Conservation (phyloP, 35 echinoderm and acorn worm genomes). For the Ophiothrix spiculata region DNA sequence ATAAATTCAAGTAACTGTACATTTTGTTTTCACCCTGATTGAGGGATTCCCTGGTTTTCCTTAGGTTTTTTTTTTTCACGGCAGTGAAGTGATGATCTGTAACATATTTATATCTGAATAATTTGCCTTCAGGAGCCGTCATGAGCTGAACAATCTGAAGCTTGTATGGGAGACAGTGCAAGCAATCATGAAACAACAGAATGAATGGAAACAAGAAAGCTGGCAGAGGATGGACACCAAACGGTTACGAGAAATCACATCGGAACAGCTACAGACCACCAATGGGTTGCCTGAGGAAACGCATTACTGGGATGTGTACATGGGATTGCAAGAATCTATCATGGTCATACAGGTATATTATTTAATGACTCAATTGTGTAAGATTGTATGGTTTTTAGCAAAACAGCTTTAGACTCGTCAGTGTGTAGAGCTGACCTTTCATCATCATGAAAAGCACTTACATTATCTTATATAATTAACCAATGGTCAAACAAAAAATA, state of each 20-base stretch:
- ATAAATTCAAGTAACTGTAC: too few species aligned
- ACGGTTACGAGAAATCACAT: constrained; percentile 78
- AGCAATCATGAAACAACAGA: constrained; percentile 73
- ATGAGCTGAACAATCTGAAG: constrained; percentile 82
- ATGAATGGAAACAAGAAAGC: constrained; percentile 88
- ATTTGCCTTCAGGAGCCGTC: constrained; percentile 56
- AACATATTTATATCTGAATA: not conserved
- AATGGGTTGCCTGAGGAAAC: constrained; percentile 73
- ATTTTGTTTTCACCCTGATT: too few species aligned
- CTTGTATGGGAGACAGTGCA: constrained; percentile 89
- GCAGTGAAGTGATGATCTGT: too few species aligned
- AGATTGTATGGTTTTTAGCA: too few species aligned
- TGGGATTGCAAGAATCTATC: constrained; percentile 83
- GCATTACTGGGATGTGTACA: constrained; percentile 77
- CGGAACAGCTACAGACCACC: constrained; percentile 68
- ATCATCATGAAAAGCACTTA: too few species aligned
- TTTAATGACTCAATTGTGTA: too few species aligned
- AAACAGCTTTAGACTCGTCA: too few species aligned
- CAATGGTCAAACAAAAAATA: too few species aligned
- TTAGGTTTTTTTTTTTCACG: too few species aligned
- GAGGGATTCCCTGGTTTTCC: too few species aligned
- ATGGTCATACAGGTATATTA: constrained; percentile 95
- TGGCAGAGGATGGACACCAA: constrained; percentile 97
- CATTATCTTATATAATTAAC: too few species aligned
- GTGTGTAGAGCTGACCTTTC: too few species aligned